Conservation (phyloP, 2,113 vertebrate species). For the Trematocara variabile region DNA sequence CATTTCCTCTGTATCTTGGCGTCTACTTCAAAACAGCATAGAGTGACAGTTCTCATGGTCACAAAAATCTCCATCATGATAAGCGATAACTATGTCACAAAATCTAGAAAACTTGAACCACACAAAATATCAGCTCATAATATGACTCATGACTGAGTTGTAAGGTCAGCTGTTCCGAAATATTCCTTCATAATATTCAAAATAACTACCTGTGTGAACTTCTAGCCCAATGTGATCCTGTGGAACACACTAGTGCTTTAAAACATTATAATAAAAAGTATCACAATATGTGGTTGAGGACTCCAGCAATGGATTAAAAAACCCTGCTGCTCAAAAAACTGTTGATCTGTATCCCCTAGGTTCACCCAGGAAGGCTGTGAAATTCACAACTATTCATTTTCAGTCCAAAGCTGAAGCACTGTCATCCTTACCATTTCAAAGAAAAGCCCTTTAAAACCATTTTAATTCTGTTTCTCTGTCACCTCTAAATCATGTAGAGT, state of each 20-base stretch:
- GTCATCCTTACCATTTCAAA: constrained; percentile 43
- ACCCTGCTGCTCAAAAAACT: constrained; percentile 43
- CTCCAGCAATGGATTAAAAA: constrained; percentile 49
- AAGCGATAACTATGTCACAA: neutral
- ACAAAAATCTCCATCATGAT: constrained; percentile 11
- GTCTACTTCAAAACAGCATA: constrained; percentile 50
- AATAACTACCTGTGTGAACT: neutral
- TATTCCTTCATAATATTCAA: neutral
- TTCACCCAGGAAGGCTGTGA: constrained; percentile 43
- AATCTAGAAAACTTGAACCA: neutral
- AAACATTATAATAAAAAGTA: constrained; percentile 7
- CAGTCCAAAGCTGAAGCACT: neutral
- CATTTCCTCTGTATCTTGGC: constrained; percentile 70
- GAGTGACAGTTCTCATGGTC: constrained; percentile 56
- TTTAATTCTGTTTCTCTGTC: constrained; percentile 21
- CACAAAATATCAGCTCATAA: neutral
- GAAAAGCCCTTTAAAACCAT: constrained; percentile 40
- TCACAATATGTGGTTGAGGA: constrained; percentile 23
- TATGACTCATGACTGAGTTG: neutral
- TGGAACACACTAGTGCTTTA: neutral
- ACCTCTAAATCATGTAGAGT: constrained; percentile 19
- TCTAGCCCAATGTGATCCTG: neutral
- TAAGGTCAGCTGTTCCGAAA: neutral
- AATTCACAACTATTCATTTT: constrained; percentile 54
- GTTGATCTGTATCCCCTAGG: constrained; percentile 40